Base-by-base conservation (phyloP, 2,797 vertebrate genomes). In the Aulostomus chinensis region DNA sequence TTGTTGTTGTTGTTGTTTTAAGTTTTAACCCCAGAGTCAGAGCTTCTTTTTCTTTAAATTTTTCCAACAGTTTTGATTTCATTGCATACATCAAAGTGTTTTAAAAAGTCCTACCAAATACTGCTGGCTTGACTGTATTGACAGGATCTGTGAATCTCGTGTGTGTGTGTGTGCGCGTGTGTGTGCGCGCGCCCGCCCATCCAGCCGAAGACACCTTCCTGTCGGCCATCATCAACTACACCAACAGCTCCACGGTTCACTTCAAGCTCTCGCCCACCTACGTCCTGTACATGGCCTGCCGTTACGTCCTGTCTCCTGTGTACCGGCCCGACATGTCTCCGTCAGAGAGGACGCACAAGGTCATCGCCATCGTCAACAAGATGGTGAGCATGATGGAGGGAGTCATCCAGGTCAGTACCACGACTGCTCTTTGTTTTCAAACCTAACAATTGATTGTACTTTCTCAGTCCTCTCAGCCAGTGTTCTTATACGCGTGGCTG, bases 381-480 rank as follows among this genome's bases (percentile, higher is more conserved):
- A 99, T 99, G 97, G 97, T 99, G 92, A 97, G 91, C 94, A 99
- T 98, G 96, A 99, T 98, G 95, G 97, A 99, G 88, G 93, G 94
- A 39, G 97, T 99, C 69, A 99, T 99, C 81, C 96, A 99, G 96
- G 97, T 99, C 76, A 91, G 95, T 89, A 56, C 21, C 22, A 1
- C 22, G 22, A 4, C 22, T 8, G 22, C 22, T 28, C 12, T 11
- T 24, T 39, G 1, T 17, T 29, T 17, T 4, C 9, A 5, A n/a
- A n/a, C n/a, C n/a, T n/a, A n/a, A n/a, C n/a, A n/a, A n/a, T n/a
- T n/a, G n/a, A n/a, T n/a, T n/a, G n/a, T n/a, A n/a, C n/a, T n/a
- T n/a, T n/a, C n/a, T n/a, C n/a, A n/a, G n/a, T n/a, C n/a, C n/a
- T n/a, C n/a, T n/a, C n/a, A n/a, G n/a, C n/a, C n/a, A n/a, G n/a